phyloP scores from a whole-genome alignment of 2,888 invertebrate species.

The Carterocephalus palaemon region DNA sequence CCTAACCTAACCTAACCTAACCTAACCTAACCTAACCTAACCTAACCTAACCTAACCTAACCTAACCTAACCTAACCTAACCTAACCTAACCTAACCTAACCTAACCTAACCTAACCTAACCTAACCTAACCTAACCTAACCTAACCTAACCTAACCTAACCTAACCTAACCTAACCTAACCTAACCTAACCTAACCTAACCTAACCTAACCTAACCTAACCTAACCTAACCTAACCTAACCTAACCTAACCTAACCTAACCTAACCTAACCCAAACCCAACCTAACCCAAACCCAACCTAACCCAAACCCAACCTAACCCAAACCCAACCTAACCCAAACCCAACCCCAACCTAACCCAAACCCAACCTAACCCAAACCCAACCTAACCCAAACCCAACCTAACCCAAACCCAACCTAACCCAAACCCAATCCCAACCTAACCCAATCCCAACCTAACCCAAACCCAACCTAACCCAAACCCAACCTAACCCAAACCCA shows the following conservation, averaged over 20 bases:
- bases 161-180: slow-evolving; percentile 28
- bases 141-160: slow-evolving; percentile 28
- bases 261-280: too few relatives aligned
- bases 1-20: slow-evolving; percentile 31
- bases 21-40: slow-evolving; percentile 29
- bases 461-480: too few relatives aligned
- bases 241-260: slow-evolving; percentile 5
- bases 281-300: too few relatives aligned
- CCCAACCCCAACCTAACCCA: too few relatives aligned
- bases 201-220: slow-evolving; percentile 5
- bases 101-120: slow-evolving; percentile 28
- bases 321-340: too few relatives aligned
- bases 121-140: slow-evolving; percentile 26
- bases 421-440: slow-evolving; percentile 30
- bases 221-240: slow-evolving; percentile 5
- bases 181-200: slow-evolving; percentile 17
- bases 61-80: slow-evolving; percentile 26
- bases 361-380: too few relatives aligned
- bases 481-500: too few relatives aligned
- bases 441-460: slow-evolving; percentile 23
- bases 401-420: too few relatives aligned
- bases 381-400: too few relatives aligned
- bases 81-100: slow-evolving; percentile 29
- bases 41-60: slow-evolving; percentile 27
- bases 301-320: too few relatives aligned